phyloP scores from a whole-genome alignment of 1,140 invertebrate genomes.

The Palaemon carinicauda region DNA sequence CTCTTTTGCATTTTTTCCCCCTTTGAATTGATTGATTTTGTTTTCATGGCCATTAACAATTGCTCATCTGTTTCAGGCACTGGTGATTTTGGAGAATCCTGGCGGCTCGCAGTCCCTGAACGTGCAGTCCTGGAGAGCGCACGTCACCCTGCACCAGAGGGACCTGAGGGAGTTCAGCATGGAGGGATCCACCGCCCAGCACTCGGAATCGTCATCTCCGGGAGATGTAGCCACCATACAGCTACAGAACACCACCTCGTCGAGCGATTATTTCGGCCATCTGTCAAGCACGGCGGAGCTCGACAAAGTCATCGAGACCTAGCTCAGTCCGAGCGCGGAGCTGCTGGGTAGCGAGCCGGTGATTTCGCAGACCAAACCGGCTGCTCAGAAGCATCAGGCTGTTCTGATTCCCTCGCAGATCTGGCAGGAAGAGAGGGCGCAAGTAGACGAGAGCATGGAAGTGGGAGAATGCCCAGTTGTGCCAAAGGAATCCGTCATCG shows the following conservation, averaged over 20 bases:
- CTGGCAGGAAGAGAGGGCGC: conserved; percentile 53
- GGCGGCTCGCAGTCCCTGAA: conserved; percentile 48
- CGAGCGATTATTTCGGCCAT: conserved; percentile 59
- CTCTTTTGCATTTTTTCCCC: too few species aligned
- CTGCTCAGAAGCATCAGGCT: conserved; percentile 60
- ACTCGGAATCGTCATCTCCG: background rate
- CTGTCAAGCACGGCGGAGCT: conserved; percentile 50
- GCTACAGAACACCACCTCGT: conserved; percentile 51
- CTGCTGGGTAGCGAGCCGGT: conserved; percentile 51
- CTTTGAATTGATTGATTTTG: too few species aligned
- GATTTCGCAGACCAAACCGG: conserved; percentile 61
- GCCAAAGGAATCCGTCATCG: conserved; percentile 52
- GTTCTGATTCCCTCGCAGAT: conserved; percentile 59
- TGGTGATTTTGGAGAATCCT: conserved; percentile 43
- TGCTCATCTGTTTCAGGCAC: conserved; percentile 39
- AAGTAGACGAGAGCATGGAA: conserved; percentile 10
- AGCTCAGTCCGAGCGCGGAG: conserved; percentile 21
- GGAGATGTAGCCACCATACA: conserved; percentile 21
- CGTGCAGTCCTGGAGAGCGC: conserved; percentile 49
- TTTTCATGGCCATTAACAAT: too few species aligned
- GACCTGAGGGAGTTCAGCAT: conserved; percentile 9
- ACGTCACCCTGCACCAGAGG: conserved; percentile 46
- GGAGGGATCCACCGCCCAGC: background rate
- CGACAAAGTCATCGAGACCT: conserved; percentile 39
- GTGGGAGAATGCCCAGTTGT: too few species aligned